Conservation (phyloP, 2,797 vertebrate species). For the Ptychadena robeensis region DNA sequence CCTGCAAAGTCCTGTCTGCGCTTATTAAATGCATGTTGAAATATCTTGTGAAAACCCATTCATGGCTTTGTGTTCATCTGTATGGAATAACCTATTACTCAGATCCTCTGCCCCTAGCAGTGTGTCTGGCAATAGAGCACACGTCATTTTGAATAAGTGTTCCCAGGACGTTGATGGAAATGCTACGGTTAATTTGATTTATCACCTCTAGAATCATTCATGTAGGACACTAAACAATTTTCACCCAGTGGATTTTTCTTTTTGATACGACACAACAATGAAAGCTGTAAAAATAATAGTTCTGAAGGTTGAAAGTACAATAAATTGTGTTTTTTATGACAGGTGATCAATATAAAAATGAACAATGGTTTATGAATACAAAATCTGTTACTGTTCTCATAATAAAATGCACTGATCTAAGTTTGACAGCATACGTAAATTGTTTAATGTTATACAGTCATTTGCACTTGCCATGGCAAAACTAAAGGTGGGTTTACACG, state of each 20-base stretch:
- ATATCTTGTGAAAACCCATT: slow-evolving; percentile 60
- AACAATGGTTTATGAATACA: too few relatives aligned
- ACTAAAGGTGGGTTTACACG: too few relatives aligned
- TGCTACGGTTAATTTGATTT: background rate
- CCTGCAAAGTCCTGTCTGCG: slow-evolving; percentile 62
- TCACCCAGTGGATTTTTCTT: background rate
- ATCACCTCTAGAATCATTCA: slow-evolving; percentile 23
- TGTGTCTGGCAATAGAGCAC: slow-evolving; percentile 41
- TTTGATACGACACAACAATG: background rate
- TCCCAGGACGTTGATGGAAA: slow-evolving; percentile 4
- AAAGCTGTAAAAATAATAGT: background rate
- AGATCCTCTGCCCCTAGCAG: slow-evolving; percentile 44
- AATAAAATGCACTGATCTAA: too few relatives aligned
- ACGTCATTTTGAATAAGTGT: slow-evolving; percentile 32
- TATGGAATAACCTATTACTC: slow-evolving; percentile 52
- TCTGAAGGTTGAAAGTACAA: too few relatives aligned
- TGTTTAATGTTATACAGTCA: too few relatives aligned
- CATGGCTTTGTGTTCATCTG: slow-evolving; percentile 51
- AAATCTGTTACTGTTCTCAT: too few relatives aligned
- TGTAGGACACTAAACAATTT: slow-evolving; percentile 17
- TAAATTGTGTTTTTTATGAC: background rate
- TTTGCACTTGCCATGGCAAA: too few relatives aligned
- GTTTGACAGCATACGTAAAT: too few relatives aligned
- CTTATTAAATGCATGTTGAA: slow-evolving; percentile 60
- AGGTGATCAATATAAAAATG: too few relatives aligned